Base-by-base conservation (phyloP, 2,888 invertebrate species). In the Trissonchulus latispiculum region DNA sequence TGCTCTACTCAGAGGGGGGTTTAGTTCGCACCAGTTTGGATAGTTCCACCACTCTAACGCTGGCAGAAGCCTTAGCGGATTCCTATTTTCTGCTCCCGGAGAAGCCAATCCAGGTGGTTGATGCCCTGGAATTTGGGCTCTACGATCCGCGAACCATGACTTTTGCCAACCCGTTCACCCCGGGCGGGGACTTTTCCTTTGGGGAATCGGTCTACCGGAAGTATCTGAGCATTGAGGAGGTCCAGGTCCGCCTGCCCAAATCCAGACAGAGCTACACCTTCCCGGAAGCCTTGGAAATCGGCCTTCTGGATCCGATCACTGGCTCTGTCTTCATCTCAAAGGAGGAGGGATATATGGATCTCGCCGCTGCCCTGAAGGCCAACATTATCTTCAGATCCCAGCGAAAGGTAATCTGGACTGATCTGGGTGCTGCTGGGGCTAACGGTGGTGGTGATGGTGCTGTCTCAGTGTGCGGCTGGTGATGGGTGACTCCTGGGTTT, bases 151-250 rank as follows among this genome's bases (percentile, higher is more conserved):
- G 28, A 64, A 64, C 31, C 8, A 8, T 18, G 8, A 64, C 31
- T 3, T 64, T 64, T 29, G 8, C 8, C 28, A 64, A 64, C 28
- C 64, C 64, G 64, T 64, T 64, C 64, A 64, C 64, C 8, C 64
- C 31, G 28, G 64, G 33, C 8, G 64, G 64, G 8, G 31, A 33
- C 18, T 64, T 64, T 64, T 64, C 64, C 15, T 68, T 68, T 33
- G 69, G 69, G 3, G 69, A 68, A 36, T 33, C 69, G 69, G n/a
- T 23, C 2, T 36, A 68, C 36, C 69, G 69, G n/a, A 2, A n/a
- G 23, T 33, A 8, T 3, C 33, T 68, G 3, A n/a, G n/a, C 18
- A 33, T 68, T 23, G 33, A 33, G 8, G 31, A 15, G 31, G 64
- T 64, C 8, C 15, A 8, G 64, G 29, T 64, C 18, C 33, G 64